Evolutionary conservation across 2,797 vertebrate genomes (phyloP).

Genomic region (Cossypha caffra): DNA sequence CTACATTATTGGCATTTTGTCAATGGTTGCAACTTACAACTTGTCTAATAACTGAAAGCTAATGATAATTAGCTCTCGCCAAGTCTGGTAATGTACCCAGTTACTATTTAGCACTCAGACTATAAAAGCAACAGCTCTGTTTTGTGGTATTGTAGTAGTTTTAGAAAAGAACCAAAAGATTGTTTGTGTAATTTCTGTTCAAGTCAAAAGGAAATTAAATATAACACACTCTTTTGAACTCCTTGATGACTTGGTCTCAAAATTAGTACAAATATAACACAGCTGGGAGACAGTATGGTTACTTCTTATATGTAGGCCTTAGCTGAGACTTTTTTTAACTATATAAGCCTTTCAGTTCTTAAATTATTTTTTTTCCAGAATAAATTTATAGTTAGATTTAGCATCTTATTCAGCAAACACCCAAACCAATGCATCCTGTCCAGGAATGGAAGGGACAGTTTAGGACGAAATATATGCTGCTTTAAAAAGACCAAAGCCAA

Average conservation of each 20-base stretch:
- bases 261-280: not conserved
- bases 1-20: slow-evolving; percentile 52
- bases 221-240: not conserved
- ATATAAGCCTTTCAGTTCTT: not conserved
- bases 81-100: not conserved
- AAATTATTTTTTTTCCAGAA: not conserved
- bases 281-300: not conserved
- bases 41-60: slow-evolving; percentile 51
- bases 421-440: not conserved
- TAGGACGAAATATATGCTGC: not conserved
- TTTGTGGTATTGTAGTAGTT: not conserved
- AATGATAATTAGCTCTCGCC: slow-evolving; percentile 40
- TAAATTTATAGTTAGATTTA: not conserved
- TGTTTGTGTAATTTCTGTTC: not conserved
- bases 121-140: not conserved
- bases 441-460: not conserved
- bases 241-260: not conserved
- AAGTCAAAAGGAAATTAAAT: slow-evolving; percentile 15
- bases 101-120: slow-evolving; percentile 8
- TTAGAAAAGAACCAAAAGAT: not conserved
- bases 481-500: not conserved
- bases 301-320: not conserved
- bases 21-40: slow-evolving; percentile 45
- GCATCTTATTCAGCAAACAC: not conserved
- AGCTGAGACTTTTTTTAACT: not conserved